A percentile compares a stretch with the other conserved stretches of the same genome.
These are phyloP conservation scores for Tillus elongatus DNA, from an alignment of 2,888 invertebrate genomes.

Conservation along the genomic window DNA sequence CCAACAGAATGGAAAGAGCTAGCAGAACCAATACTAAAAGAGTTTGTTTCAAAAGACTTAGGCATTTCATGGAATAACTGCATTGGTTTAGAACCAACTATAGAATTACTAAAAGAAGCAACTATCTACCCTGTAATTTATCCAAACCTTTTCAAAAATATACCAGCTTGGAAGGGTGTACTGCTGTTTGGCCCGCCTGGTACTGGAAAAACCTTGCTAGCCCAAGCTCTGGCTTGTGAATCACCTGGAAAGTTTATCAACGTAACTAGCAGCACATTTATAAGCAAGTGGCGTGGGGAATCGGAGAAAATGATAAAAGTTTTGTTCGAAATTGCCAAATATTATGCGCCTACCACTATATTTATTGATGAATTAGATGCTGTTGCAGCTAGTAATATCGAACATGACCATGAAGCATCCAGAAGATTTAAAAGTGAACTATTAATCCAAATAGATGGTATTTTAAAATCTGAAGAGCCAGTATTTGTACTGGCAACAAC, in stretches of 20 bases:
- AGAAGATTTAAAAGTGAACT: constrained; percentile 83
- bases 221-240: constrained; percentile 79
- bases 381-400: constrained; percentile 57
- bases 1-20: constrained; percentile 55
- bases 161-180: constrained; percentile 68
- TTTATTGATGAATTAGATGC: constrained; percentile 92
- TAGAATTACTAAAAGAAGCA: constrained; percentile 74
- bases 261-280: constrained; percentile 76
- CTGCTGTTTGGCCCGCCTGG: constrained; percentile 65
- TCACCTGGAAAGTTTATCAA: constrained; percentile 78
- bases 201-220: constrained; percentile 82
- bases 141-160: constrained; percentile 61
- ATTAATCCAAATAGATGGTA: constrained; percentile 77
- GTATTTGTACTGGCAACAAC: constrained; percentile 79
- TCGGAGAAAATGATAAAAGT: constrained; percentile 88
- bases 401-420: constrained; percentile 77
- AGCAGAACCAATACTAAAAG: constrained; percentile 56
- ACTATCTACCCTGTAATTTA: constrained; percentile 71
- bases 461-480: constrained; percentile 51
- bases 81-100: constrained; percentile 64
- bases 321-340: constrained; percentile 72
- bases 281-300: constrained; percentile 96
- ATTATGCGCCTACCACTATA: constrained; percentile 78
- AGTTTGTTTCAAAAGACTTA: constrained; percentile 54
- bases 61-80: constrained; percentile 74